phyloP scores from a whole-genome alignment of 2,888 invertebrate species.

The Nomada ferruginata region DNA sequence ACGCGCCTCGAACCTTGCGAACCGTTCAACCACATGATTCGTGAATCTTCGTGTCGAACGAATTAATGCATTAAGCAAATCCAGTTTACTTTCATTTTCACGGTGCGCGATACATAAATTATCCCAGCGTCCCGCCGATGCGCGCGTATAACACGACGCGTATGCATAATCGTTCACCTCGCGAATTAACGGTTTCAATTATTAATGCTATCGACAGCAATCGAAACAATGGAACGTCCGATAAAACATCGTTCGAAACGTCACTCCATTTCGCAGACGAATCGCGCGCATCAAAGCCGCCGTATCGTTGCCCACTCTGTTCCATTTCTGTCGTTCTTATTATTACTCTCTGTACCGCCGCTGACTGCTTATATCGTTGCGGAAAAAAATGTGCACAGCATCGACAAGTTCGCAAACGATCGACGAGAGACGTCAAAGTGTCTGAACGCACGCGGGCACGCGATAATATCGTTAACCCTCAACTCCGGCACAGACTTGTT shows the following conservation, averaged over 20 bases:
- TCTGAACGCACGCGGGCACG: constrained; percentile 41
- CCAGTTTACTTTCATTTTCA: constrained; percentile 12
- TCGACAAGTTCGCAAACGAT: constrained; percentile 46
- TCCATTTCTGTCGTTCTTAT: constrained; percentile 1
- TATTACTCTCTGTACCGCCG: neutral
- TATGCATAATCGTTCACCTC: no score
- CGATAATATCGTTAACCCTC: constrained; percentile 68
- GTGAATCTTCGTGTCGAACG: constrained; percentile 66
- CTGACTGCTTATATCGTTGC: constrained; percentile 11
- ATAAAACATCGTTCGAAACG: constrained; percentile 2
- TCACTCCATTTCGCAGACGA: neutral
- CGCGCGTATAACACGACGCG: no score
- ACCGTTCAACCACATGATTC: constrained; percentile 81
- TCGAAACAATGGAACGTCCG: constrained; percentile 7
- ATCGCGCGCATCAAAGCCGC: constrained; percentile 2
- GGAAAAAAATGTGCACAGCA: constrained; percentile 9
- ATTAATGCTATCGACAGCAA: constrained; percentile 1
- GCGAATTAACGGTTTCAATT: neutral
- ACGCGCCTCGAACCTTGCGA: constrained; percentile 77
- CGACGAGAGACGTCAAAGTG: constrained; percentile 61
- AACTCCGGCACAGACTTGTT: constrained; percentile 57
- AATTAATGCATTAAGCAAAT: constrained; percentile 76
- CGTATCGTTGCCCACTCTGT: constrained; percentile 1
- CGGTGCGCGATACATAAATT: neutral
- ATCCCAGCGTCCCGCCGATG: neutral